A percentile compares a stretch with the other conserved stretches of the same genome.
Conservation (phyloP, 2,888 invertebrate species). For the Gonocerus acuteangulatus region DNA sequence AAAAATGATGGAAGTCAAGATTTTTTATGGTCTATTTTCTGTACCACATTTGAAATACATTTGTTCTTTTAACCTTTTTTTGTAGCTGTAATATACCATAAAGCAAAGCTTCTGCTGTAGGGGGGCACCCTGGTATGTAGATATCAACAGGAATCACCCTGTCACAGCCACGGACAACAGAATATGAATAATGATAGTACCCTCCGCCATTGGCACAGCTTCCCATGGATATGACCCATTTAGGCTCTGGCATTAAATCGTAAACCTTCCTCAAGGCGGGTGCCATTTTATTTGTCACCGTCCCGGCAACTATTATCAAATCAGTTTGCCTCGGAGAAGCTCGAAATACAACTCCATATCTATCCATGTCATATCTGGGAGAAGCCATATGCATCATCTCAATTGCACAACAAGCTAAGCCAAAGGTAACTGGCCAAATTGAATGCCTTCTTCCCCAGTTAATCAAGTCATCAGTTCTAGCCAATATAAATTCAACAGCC, state of each 20-base stretch:
- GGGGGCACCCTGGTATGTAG: conserved; percentile 71
- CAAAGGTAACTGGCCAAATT: conserved; percentile 97
- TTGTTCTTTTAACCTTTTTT: conserved; percentile 12
- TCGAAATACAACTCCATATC: conserved; percentile 94
- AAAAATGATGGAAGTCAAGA: no score
- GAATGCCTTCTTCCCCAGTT: conserved; percentile 89
- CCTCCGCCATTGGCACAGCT: conserved; percentile 99
- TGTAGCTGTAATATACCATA: conserved; percentile 19
- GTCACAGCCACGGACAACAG: conserved; percentile 96
- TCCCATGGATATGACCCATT: conserved; percentile 99
- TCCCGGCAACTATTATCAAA: conserved; percentile 96
- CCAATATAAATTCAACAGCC: conserved; percentile 76
- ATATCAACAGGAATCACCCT: conserved; percentile 97
- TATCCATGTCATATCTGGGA: conserved; percentile 98
- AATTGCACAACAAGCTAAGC: conserved; percentile 96
- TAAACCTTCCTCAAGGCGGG: conserved; percentile 93
- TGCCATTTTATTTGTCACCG: conserved; percentile 99
- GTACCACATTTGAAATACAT: conserved; percentile 11
- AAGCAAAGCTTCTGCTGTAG: conserved; percentile 6
- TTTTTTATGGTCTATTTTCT: conserved; percentile 18
- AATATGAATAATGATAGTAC: conserved; percentile 98
- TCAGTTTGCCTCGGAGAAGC: conserved; percentile 95
- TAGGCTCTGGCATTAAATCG: conserved; percentile 92
- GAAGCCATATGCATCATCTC: conserved; percentile 99
- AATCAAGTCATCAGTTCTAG: conserved; percentile 82